Evolutionary conservation across 2,888 invertebrate genomes (phyloP).

Genomic region (Oxystoma pomonae): DNA sequence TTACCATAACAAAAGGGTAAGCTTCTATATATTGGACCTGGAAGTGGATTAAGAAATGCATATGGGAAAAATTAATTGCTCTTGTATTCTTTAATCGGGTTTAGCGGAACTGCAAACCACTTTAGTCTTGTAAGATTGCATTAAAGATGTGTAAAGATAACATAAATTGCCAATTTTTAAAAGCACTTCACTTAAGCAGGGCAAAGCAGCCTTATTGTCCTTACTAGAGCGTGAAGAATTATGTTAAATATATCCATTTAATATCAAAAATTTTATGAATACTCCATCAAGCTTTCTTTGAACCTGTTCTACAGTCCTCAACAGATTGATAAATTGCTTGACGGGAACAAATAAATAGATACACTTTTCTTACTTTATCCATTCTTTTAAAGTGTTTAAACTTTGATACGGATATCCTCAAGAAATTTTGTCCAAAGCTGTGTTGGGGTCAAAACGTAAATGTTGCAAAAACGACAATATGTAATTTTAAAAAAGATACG

Average conservation of each 20-base stretch:
- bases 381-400: too few species aligned
- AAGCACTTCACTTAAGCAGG: not conserved
- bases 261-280: not conserved
- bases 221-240: not conserved
- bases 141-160: not conserved
- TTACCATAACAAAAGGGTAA: slow-evolving; percentile 1
- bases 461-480: too few species aligned
- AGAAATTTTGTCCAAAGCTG: too few species aligned
- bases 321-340: too few species aligned
- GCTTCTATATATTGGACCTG: not conserved
- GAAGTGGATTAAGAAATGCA: not conserved
- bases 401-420: too few species aligned
- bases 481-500: too few species aligned
- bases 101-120: not conserved
- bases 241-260: not conserved
- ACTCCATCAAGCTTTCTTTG: too few species aligned
- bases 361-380: too few species aligned
- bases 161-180: not conserved
- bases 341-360: too few species aligned
- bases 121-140: not conserved
- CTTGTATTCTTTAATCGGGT: not conserved
- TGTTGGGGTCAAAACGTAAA: too few species aligned
- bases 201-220: not conserved
- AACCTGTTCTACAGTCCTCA: too few species aligned
- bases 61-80: not conserved